Conservation (phyloP, 2,888 invertebrate genomes). For the Priocnemis perturbator region DNA sequence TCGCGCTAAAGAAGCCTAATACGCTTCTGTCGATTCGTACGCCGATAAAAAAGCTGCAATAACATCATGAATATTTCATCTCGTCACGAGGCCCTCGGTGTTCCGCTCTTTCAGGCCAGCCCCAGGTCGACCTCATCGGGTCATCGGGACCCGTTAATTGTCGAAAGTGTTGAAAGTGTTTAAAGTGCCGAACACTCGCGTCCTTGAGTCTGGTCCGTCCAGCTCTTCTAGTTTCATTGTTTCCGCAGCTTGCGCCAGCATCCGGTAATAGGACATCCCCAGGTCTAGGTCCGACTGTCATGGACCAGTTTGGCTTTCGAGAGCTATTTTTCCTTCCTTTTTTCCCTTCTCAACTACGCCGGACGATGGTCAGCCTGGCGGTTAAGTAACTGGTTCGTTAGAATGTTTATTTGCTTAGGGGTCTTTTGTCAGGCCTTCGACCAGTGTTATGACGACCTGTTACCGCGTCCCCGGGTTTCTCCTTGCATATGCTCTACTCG, state of each 20-base stretch:
- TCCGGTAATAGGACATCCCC: conserved; percentile 57
- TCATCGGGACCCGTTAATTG: conserved; percentile 49
- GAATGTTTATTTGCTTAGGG: conserved; percentile 73
- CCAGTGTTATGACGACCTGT: conserved; percentile 74
- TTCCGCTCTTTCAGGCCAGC: neutral
- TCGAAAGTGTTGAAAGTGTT: conserved; percentile 20
- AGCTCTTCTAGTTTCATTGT: conserved; percentile 46
- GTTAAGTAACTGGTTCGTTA: conserved; percentile 75
- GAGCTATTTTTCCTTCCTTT: conserved; percentile 55
- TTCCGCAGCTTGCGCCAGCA: conserved; percentile 65
- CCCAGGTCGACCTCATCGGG: conserved; percentile 41
- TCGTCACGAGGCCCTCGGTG: conserved; percentile 25
- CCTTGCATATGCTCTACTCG: conserved; percentile 54
- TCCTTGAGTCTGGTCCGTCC: conserved; percentile 58
- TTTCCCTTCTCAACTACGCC: conserved; percentile 33
- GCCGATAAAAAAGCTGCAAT: conserved; percentile 57
- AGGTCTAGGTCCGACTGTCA: conserved; percentile 41
- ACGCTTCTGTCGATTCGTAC: too few relatives aligned
- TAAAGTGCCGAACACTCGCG: conserved; percentile 36
- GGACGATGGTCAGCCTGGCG: conserved; percentile 56
- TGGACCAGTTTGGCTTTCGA: conserved; percentile 55
- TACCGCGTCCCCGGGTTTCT: conserved; percentile 61
- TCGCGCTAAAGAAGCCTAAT: too few relatives aligned
- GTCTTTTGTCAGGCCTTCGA: conserved; percentile 66
- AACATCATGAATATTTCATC: conserved; percentile 67